A percentile compares a stretch with the other conserved stretches of the same genome.
Evolutionary conservation across 2,113 vertebrate genomes (phyloP).

Genomic region (Tetraodon nigroviridis): DNA sequence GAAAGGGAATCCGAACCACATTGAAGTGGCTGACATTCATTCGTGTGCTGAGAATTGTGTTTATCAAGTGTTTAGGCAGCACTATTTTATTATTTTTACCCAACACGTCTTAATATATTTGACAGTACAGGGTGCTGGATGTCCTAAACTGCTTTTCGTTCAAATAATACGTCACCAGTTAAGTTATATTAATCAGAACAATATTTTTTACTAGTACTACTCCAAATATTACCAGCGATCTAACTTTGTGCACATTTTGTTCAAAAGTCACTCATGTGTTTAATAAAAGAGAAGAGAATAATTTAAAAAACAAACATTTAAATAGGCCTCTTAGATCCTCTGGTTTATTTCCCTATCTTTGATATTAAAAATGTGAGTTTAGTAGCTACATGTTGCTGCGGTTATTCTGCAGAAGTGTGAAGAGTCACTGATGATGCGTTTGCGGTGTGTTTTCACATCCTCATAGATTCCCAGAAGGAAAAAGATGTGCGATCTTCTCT

Average conservation of each 20-base stretch:
- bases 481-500: constrained; percentile 73
- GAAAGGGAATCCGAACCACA: no score
- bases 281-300: not conserved
- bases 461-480: constrained; percentile 77
- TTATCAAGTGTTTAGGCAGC: not conserved
- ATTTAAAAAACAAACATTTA: not conserved
- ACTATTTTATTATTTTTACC: not conserved
- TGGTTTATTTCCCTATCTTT: not conserved
- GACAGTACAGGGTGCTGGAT: not conserved
- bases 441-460: not conserved
- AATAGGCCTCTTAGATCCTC: not conserved
- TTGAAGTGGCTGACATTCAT: no score
- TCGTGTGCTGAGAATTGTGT: not conserved
- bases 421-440: not conserved
- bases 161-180: no score
- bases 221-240: no score
- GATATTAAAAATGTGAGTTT: not conserved
- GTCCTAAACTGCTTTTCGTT: no score
- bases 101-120: no score
- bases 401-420: not conserved
- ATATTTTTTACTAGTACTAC: no score
- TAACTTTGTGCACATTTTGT: no score
- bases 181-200: no score
- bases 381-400: not conserved
- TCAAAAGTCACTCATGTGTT: no score